Evolutionary conservation across 2,888 invertebrate species (phyloP), one percentile per base, ranked within the genome.

Genomic region (Lamellibrachia satsuma): DNA sequence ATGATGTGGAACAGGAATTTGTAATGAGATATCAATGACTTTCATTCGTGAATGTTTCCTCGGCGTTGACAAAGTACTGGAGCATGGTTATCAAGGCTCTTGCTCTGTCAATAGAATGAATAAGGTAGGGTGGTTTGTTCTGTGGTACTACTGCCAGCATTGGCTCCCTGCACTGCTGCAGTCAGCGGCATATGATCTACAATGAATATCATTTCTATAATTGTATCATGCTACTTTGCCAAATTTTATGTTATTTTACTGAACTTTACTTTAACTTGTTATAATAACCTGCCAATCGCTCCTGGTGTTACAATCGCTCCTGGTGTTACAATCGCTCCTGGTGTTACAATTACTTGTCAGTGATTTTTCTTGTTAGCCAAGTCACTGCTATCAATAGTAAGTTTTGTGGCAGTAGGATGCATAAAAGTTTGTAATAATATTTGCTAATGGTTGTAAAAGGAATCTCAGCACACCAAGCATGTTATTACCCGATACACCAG

Each of bases 401-500:
- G 15, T 75, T 15, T 75, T 75, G 75, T n/a, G n/a, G 75, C 22
- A 15, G 75, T 75, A 22, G 75, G 6, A n/a, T 22, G n/a, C 15
- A 75, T 22, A 6, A 39, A 75, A 75, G 75, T 75, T 22, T 15
- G 75, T 9, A 0, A 55, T 75, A 22, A n/a, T 75, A 75, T 75
- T 75, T 75, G 22, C 75, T 6, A 75, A 75, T 22, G 75, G 15
- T n/a, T 75, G 75, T 75, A 75, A 75, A 11, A 75, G 75, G 75
- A 75, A 75, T 75, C 75, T 75, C 75, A 22, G 75, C 75, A 75
- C 75, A 75, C 22, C 75, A 75, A 75, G 75, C n/a, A 75, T 75
- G 22, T 75, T 4, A 22, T 75, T 75, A 75, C 75, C 75, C 15
- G 75, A 75, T 75, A 75, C 75, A 75, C 75, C 75, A 75, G 22